Evolutionary conservation across 2,888 invertebrate genomes (phyloP).

Genomic region (Agriopis leucophaearia): DNA sequence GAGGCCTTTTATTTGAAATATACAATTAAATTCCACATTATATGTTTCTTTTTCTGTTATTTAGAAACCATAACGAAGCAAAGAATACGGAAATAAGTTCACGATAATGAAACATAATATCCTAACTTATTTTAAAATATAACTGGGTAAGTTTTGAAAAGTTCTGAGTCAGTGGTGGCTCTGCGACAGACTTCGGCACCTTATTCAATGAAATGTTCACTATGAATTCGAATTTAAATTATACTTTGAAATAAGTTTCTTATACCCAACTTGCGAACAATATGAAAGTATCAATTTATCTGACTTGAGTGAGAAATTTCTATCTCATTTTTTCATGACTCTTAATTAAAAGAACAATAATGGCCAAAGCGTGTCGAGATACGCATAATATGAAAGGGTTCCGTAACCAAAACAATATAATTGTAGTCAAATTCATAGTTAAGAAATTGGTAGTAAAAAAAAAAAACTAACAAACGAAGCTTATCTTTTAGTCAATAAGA

Average conservation of each 20-base stretch:
- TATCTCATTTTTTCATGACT: background rate
- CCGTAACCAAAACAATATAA: no score
- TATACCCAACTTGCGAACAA: constrained; percentile 19
- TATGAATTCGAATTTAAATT: constrained; percentile 40
- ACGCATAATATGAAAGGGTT: no score
- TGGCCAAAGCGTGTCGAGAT: no score
- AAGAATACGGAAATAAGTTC: constrained; percentile 31
- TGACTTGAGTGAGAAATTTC: constrained; percentile 1
- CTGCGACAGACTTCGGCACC: constrained; percentile 30
- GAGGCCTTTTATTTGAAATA: no score
- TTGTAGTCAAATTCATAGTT: no score
- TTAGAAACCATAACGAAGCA: constrained; percentile 6
- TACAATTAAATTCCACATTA: no score
- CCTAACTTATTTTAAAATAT: constrained; percentile 28
- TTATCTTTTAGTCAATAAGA: no score
- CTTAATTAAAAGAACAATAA: no score
- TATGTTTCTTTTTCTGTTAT: background rate
- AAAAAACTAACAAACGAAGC: no score
- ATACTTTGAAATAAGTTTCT: constrained; percentile 39
- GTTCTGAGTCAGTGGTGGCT: constrained; percentile 21
- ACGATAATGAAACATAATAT: constrained; percentile 4
- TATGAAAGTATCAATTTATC: constrained; percentile 14
- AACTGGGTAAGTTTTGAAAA: constrained; percentile 39
- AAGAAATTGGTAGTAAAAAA: no score
- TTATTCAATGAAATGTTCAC: constrained; percentile 25